phyloP scores from a whole-genome alignment of 2,888 invertebrate genomes.

The Ophion ventricosus region DNA sequence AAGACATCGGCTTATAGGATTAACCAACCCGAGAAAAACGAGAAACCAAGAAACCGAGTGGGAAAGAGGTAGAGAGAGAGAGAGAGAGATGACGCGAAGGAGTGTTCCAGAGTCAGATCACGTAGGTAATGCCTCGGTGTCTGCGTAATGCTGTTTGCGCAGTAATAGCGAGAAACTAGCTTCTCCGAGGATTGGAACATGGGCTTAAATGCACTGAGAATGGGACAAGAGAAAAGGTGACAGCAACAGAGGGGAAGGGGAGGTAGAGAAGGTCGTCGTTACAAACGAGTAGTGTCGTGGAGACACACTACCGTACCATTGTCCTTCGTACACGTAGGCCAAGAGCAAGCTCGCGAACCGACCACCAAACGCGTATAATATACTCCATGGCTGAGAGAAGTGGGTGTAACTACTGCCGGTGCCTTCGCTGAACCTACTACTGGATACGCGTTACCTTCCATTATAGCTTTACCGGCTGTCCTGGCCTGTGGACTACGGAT shows the following conservation, averaged over 20 bases:
- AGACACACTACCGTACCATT: conserved; percentile 72
- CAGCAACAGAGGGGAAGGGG: neutral
- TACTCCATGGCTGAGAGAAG: conserved; percentile 61
- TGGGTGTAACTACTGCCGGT: conserved; percentile 57
- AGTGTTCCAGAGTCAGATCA: conserved; percentile 48
- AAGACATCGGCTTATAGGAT: no score
- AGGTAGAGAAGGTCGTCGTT: conserved; percentile 60
- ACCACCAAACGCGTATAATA: conserved; percentile 67
- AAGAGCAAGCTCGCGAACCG: conserved; percentile 55
- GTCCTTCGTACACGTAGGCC: conserved; percentile 65
- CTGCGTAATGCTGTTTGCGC: conserved; percentile 61
- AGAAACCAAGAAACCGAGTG: no score
- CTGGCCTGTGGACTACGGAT: conserved; percentile 42
- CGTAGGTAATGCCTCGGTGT: conserved; percentile 50
- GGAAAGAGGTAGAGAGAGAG: neutral
- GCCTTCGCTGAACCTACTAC: conserved; percentile 70
- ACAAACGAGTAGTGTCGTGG: conserved; percentile 74
- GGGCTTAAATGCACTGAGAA: conserved; percentile 36
- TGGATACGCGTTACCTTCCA: conserved; percentile 72
- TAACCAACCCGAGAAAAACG: neutral
- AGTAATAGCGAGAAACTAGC: conserved; percentile 62
- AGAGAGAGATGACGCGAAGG: conserved; percentile 4
- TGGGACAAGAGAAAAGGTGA: conserved; percentile 17
- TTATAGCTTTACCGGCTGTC: conserved; percentile 70
- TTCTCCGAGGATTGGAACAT: conserved; percentile 27